Evolutionary conservation across 1,140 invertebrate species (phyloP), one percentile per base, ranked within the genome.

Genomic region (Plectrocnemia conspersa): DNA sequence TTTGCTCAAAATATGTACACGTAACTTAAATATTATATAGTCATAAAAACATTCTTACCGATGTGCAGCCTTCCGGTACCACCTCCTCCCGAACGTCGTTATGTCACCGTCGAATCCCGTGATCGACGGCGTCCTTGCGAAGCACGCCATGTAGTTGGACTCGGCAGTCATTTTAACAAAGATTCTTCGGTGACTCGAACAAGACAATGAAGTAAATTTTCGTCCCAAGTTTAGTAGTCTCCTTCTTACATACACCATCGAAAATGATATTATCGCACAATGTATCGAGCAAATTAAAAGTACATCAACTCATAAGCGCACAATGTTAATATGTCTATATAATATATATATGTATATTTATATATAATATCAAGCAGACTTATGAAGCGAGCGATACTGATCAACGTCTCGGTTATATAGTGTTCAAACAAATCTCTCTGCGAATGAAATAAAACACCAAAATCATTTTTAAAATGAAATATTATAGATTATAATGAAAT

Each of bases 61-160:
- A 42, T 61, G 59, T 21, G 59, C 59, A 2, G 59, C 59, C 38
- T 61, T 61, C 33, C 59, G 22, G 52, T 61, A 61, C 45, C 48
- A 61, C 42, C 55, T 61, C 19, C 44, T 54, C n/a, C 50, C 54
- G 15, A 61, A 46, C 9, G 40, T 56, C 11, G 52, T 27, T 16
- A 61, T 33, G 6, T 61, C 59, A 7, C 52, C 55, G 18, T 61
- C 59, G 27, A 44, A 22, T 4, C 32, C 23, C 1, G 52, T 22
- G 6, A 53, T 21, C 10, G 52, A 55, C 3, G 59, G 55, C 16
- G 42, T 38, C 32, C 59, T 47, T 13, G 35, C 35, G 35, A 58
- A 58, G 16, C 55, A 52, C 10, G 40, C 40, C 55, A 57, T 58
- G 27, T 61, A 58, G 13, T 46, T 55, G 32, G 36, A 48, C 19